Base-by-base conservation (phyloP, 2,113 vertebrate genomes). In the Notarius quadriscutis region DNA sequence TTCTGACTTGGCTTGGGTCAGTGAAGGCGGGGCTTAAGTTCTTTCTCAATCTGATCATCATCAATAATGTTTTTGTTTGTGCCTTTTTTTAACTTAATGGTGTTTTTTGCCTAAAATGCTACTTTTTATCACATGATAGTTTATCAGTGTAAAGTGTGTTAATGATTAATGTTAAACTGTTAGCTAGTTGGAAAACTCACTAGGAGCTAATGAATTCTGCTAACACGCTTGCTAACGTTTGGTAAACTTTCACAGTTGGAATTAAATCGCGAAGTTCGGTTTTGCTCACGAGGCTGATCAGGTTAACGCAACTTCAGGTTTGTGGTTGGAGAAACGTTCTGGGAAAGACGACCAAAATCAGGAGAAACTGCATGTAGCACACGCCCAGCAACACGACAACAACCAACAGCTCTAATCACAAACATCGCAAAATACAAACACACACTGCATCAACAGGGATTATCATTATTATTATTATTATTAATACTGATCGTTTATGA, bases 401-500 rank as follows among this genome's bases (percentile, higher is more conserved):
- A 51, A 65, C 14, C 50, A 25, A 63, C 60, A 82, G 11, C n/a
- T 48, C 20, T 51, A 12, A 77, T 50, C 9, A 51, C 20, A 77
- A 51, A 77, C 22, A 41, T 25, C 11, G 4, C 20, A 77, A n/a
- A 6, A 77, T 25, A 77, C 78, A 80, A 27, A 57, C 78, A 58
- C 55, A 80, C 7, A 60, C 27, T 20, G 55, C n/a, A 55, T 53
- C 48, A 41, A 41, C 41, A 41, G 41, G 41, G 41, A 41, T 51
- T 48, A 7, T 69, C 30, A 14, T 27, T 14, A 55, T 78, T n/a
- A 80, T 81, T 62, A 50, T 25, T 63, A 82, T 60, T 69, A 83
- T 27, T 86, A 81, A 80, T 86, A 80, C 86, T 87, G 86, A 14
- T 72, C 20, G 34, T 20, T 86, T 65, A 81, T 57, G 1, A 63